Percentiles rank a stretch among this genome's conserved stretches.
These are phyloP conservation scores for Pelobates fuscus DNA, from an alignment of 2,113 vertebrate species.

Conservation along the genomic window DNA sequence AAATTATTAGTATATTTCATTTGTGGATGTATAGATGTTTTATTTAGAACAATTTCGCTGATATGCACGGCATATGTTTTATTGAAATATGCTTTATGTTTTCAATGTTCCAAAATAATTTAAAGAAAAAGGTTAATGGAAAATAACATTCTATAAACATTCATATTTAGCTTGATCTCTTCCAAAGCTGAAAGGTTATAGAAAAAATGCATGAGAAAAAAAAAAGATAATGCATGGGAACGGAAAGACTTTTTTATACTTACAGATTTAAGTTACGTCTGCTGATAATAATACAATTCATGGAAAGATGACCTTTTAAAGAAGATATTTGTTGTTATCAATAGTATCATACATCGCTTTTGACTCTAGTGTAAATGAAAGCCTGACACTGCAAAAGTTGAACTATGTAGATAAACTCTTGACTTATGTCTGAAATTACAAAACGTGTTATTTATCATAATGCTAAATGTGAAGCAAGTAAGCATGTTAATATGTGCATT, in stretches of 20 bases:
- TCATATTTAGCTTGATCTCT: neutral
- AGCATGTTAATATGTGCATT: neutral
- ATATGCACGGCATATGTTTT: too few species aligned
- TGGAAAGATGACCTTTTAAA: conserved; percentile 50
- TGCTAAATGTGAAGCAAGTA: neutral
- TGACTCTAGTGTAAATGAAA: conserved; percentile 54
- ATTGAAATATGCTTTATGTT: too few species aligned
- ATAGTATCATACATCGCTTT: conserved; percentile 51
- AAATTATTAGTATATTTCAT: too few species aligned
- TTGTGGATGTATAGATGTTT: too few species aligned
- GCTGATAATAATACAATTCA: conserved; percentile 42
- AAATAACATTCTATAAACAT: too few species aligned
- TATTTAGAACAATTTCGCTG: too few species aligned
- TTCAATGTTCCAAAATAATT: too few species aligned
- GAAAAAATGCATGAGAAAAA: conserved; percentile 40
- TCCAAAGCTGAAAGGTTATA: neutral
- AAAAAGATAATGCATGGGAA: conserved; percentile 55
- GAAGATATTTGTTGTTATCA: conserved; percentile 46
- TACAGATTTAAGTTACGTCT: conserved; percentile 23
- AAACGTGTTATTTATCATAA: too few species aligned
- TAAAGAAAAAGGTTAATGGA: too few species aligned
- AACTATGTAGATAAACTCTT: neutral
- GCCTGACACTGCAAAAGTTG: conserved; percentile 50
- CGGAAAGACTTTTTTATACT: conserved; percentile 49
- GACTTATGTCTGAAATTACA: neutral